These are phyloP conservation scores for Hartigia nigra DNA, from an alignment of 2,888 invertebrate genomes.

Conservation along the genomic window DNA sequence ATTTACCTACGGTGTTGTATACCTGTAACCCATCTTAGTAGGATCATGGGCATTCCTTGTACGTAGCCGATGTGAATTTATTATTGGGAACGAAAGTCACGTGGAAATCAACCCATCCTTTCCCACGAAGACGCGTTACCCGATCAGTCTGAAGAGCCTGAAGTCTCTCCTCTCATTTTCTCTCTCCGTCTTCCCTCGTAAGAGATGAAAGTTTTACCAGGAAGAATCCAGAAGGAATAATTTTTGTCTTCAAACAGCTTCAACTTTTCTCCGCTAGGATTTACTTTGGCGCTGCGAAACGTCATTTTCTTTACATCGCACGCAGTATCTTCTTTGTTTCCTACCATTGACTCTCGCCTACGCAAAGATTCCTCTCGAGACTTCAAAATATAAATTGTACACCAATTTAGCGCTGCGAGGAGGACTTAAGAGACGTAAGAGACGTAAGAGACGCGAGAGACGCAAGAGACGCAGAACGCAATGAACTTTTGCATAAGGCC, in stretches of 20 bases:
- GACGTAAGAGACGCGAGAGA: background rate
- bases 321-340: background rate
- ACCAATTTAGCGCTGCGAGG: background rate
- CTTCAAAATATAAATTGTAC: background rate
- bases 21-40: background rate
- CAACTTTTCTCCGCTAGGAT: background rate
- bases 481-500: background rate
- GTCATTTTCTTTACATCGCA: background rate
- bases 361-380: background rate
- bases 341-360: background rate
- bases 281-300: background rate
- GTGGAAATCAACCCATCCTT: slow-evolving; percentile 47
- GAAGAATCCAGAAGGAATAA: background rate
- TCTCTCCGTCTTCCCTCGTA: background rate
- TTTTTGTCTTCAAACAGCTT: background rate
- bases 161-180: background rate
- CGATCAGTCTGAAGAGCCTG: background rate
- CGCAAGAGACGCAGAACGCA: background rate
- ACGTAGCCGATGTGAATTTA: slow-evolving; percentile 30
- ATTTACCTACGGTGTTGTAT: background rate
- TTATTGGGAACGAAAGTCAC: slow-evolving; percentile 49
- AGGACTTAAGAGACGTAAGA: background rate
- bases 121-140: slow-evolving; percentile 38
- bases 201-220: background rate
- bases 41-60: background rate